Base-by-base conservation (phyloP, 1,140 invertebrate genomes). In the Drosophila nasuta region DNA sequence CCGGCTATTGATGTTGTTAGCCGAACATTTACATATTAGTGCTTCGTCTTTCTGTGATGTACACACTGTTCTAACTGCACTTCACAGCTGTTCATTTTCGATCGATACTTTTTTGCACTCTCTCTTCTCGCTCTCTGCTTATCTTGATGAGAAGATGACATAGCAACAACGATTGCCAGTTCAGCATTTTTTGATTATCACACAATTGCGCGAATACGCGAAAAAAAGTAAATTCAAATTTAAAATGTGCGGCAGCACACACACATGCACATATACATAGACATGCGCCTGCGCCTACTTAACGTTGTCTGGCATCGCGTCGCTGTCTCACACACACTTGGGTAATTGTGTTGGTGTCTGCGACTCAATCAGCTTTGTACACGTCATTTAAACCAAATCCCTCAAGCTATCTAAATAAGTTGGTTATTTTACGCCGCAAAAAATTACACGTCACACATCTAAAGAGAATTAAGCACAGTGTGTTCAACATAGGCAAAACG, bases 361-460 rank as follows among this genome's bases (percentile, higher is more conserved):
- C 15, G 60, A 67, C 63, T 82, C 82, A 87, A 87, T 87, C 83
- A 46, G 79, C 62, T 75, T 83, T 57, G 81, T 88, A 85, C 85
- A 88, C 85, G 85, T 88, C 85, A 88, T 77, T 80, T 75, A 62
- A 80, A 57, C 69, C 66, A 68, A 66, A 79, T 77, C 65, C 15
- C 51, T 28, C 67, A 79, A 59, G 58, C 13, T 43, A 45, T 35
- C 33, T 30, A 7, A 52, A 33, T 52, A 57, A 57, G 54, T 57
- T 41, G 13, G 54, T 56, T 69, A 41, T 72, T 66, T 30, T 11
- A 63, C 33, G 13, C 57, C 20, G 33, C 10, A 28, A n/a, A 56
- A 51, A 75, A 58, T 60, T 76, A 71, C 73, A 65, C 68, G 64
- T 67, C 72, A 45, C 52, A 65, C 56, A 43, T 38, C 72, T 63